These are phyloP conservation scores for Platycercus adscitus DNA, from an alignment of 2,113 vertebrate species.

Conservation along the genomic window DNA sequence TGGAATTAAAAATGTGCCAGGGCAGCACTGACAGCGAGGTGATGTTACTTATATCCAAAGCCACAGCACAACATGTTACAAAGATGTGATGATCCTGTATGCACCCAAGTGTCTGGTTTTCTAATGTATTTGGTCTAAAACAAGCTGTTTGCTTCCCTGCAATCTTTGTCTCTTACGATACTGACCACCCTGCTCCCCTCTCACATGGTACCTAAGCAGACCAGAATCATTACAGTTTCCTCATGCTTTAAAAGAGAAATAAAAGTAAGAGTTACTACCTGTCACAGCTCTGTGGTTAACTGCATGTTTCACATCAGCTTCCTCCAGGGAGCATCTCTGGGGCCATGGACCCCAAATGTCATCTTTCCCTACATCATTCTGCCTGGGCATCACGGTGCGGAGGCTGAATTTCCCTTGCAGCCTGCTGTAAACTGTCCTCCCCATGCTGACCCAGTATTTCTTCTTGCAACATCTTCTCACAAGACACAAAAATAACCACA, in stretches of 20 bases:
- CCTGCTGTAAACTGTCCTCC: background rate
- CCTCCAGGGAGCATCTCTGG: background rate
- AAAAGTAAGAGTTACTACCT: background rate
- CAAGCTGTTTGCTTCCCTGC: background rate
- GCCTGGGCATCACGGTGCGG: rapidly evolving
- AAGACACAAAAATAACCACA: background rate
- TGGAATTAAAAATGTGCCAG: background rate
- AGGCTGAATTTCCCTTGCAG: background rate
- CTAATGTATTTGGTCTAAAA: background rate
- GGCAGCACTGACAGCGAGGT: background rate
- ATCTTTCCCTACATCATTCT: background rate
- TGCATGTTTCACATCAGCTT: background rate
- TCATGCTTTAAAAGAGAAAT: background rate
- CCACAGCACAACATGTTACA: rapidly evolving
- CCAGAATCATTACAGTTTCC: background rate
- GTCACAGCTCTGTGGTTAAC: background rate
- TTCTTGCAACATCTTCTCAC: background rate
- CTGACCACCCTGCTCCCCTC: background rate
- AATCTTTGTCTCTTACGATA: background rate
- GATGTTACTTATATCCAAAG: background rate
- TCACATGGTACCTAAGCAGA: background rate
- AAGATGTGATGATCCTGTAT: background rate
- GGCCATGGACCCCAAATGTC: rapidly evolving
- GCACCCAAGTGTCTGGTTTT: background rate
- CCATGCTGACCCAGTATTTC: rapidly evolving